These are phyloP conservation scores for Gnathonemus echidnorhynchus DNA, from an alignment of 2,113 vertebrate species.

Conservation along the genomic window DNA sequence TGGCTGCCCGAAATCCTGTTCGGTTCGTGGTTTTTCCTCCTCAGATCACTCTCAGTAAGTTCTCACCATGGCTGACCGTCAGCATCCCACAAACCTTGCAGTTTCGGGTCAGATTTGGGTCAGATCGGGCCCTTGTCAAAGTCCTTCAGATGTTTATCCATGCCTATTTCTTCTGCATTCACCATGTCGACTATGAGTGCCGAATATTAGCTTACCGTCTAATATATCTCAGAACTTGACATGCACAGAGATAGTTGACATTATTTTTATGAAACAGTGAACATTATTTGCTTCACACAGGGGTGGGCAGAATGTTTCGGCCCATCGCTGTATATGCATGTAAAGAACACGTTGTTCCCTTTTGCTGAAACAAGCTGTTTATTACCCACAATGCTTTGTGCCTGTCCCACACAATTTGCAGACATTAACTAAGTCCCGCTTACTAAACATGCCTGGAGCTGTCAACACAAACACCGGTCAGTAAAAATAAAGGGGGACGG, in stretches of 20 bases:
- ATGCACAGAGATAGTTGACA: neutral
- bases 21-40: neutral
- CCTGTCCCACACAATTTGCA: neutral
- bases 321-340: neutral
- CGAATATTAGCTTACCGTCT: neutral
- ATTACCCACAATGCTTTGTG: neutral
- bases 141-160: neutral
- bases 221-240: neutral
- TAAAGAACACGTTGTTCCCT: neutral
- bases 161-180: neutral
- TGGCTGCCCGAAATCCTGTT: neutral
- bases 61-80: neutral
- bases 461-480: neutral
- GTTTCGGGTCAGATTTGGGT: neutral
- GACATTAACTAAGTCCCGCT: neutral
- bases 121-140: neutral
- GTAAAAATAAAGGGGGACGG: neutral
- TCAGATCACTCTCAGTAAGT: neutral
- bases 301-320: neutral
- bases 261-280: neutral
- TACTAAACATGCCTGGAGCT: neutral
- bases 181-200: neutral
- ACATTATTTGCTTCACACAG: neutral
- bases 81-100: neutral
- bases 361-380: neutral